Percentiles rank a stretch among this genome's conserved stretches.
phyloP scores from a whole-genome alignment of 2,888 invertebrate species.

The Pemphredon lugubris region DNA sequence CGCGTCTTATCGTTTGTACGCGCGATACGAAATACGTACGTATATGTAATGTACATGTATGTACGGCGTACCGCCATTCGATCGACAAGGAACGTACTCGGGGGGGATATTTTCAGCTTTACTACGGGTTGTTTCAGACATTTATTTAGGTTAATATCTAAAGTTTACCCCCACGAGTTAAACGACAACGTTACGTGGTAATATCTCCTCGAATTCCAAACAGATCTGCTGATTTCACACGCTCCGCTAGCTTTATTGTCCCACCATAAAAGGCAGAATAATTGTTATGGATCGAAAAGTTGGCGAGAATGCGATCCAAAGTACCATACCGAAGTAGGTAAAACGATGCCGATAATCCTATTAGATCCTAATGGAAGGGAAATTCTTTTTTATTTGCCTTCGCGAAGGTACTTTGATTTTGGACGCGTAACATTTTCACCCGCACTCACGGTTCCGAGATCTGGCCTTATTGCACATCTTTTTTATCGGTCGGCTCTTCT shows the following conservation, averaged over 20 bases:
- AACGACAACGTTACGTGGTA: constrained; percentile 11
- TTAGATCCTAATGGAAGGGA: constrained; percentile 39
- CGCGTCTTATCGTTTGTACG: too few relatives aligned
- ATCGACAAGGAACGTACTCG: too few relatives aligned
- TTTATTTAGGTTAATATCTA: not conserved
- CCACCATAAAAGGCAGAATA: constrained; percentile 20
- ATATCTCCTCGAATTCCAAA: constrained; percentile 17
- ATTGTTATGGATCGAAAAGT: constrained; percentile 42
- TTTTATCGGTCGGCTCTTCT: constrained; percentile 2
- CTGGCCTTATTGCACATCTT: not conserved
- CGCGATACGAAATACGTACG: too few relatives aligned
- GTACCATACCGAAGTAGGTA: too few relatives aligned
- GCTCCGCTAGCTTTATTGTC: constrained; percentile 15
- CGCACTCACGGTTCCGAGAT: not conserved
- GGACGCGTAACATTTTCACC: constrained; percentile 22
- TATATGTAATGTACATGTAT: too few relatives aligned
- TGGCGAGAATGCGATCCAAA: constrained; percentile 12
- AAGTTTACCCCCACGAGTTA: not conserved
- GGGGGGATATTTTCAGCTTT: too few relatives aligned
- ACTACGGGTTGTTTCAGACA: not conserved
- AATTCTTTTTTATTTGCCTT: not conserved
- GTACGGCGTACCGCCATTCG: too few relatives aligned
- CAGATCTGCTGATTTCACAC: constrained; percentile 20
- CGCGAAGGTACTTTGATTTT: constrained; percentile 6
- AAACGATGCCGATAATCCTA: constrained; percentile 46